phyloP scores from a whole-genome alignment of 2,888 invertebrate species.

The Lasioglossum zephyrum region DNA sequence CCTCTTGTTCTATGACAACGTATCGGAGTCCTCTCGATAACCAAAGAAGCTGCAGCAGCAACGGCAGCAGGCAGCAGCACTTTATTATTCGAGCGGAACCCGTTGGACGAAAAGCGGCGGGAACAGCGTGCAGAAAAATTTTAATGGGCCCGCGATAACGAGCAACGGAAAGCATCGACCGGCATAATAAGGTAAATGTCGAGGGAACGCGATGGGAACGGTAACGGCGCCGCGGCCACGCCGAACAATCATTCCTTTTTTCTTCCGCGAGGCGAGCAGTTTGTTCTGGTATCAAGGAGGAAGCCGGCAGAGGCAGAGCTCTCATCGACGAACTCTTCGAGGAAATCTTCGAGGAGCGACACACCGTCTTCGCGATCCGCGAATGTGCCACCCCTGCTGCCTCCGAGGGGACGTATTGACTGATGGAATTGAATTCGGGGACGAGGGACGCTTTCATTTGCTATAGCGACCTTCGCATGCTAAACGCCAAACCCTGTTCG shows the following conservation, averaged over 20 bases:
- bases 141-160: conserved; percentile 58
- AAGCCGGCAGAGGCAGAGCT: not conserved
- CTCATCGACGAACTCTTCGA: not conserved
- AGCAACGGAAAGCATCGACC: conserved; percentile 39
- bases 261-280: conserved; percentile 10
- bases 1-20: conserved; percentile 67
- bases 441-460: conserved; percentile 22
- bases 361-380: conserved; percentile 4
- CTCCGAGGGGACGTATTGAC: conserved; percentile 21
- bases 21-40: conserved; percentile 49
- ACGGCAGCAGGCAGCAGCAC: conserved; percentile 40
- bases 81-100: conserved; percentile 57
- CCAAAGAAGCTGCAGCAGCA: conserved; percentile 23
- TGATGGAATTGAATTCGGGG: conserved; percentile 35
- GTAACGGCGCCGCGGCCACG: conserved; percentile 28
- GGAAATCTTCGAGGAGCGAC: not conserved
- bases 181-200: conserved; percentile 56
- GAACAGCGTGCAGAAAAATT: conserved; percentile 31
- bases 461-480: not conserved
- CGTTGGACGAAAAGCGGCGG: conserved; percentile 27
- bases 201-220: conserved; percentile 35
- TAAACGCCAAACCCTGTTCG: conserved; percentile 3
- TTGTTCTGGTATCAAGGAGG: conserved; percentile 4
- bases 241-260: conserved; percentile 25
- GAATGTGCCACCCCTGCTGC: not conserved